Evolutionary conservation across 2,797 vertebrate genomes (phyloP).

Genomic region (Lagodon rhomboides): DNA sequence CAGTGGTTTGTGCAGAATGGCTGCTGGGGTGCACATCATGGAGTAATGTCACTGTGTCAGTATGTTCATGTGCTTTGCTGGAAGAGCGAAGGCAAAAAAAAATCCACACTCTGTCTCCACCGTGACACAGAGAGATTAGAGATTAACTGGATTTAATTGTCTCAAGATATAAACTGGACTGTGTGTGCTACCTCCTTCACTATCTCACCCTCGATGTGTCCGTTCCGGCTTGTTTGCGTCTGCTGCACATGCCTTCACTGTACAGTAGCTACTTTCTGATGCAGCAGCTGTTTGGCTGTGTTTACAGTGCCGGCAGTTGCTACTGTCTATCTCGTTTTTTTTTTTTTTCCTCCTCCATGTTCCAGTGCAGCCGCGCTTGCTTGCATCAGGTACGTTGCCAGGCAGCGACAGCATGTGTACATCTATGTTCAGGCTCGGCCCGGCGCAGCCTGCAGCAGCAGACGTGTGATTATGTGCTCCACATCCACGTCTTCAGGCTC

Average conservation of each 20-base stretch:
- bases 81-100: not conserved
- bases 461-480: not conserved
- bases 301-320: constrained; percentile 49
- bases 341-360: constrained; percentile 48
- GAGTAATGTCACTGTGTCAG: constrained; percentile 33
- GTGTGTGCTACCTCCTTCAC: not conserved
- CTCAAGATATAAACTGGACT: not conserved
- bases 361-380: constrained; percentile 44
- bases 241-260: constrained; percentile 19
- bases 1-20: constrained; percentile 23
- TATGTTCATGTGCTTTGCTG: not conserved
- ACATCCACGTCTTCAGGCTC: constrained; percentile 1
- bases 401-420: constrained; percentile 49
- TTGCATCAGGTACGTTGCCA: constrained; percentile 69
- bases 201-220: no score
- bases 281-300: constrained; percentile 41
- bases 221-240: constrained; percentile 1
- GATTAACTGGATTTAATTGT: constrained; percentile 14
- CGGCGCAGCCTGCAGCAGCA: constrained; percentile 1
- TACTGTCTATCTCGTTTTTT: constrained; percentile 47
- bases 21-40: constrained; percentile 21
- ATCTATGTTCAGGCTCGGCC: constrained; percentile 41
- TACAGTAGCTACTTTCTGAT: constrained; percentile 16
- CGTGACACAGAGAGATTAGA: constrained; percentile 6
- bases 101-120: not conserved